phyloP scores from a whole-genome alignment of 2,888 invertebrate species.

The Agriopis aurantiaria region DNA sequence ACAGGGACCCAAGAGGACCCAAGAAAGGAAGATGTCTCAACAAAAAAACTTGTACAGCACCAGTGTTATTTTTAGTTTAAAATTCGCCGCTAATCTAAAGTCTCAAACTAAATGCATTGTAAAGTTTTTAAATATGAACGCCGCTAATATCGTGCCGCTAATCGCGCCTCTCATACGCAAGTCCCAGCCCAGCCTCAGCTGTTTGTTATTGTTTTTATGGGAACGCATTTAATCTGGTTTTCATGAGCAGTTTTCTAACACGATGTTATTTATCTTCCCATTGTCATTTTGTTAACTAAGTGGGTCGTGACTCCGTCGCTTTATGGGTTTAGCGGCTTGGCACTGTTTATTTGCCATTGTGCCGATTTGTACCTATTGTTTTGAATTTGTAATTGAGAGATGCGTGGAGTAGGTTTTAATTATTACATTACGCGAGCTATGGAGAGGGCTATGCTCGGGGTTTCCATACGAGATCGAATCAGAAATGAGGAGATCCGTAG shows the following conservation, averaged over 20 bases:
- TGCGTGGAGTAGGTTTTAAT: background rate
- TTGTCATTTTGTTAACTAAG: constrained; percentile 33
- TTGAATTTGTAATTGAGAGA: constrained; percentile 2
- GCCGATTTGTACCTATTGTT: constrained; percentile 1
- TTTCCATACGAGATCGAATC: no score
- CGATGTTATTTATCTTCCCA: constrained; percentile 34
- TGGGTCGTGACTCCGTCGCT: constrained; percentile 22
- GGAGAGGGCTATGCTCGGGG: no score
- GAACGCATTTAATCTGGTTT: constrained; percentile 43
- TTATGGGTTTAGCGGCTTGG: constrained; percentile 9
- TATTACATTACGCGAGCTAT: no score
- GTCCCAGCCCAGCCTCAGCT: constrained; percentile 10
- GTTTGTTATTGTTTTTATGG: constrained; percentile 47
- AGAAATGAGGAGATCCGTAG: no score
- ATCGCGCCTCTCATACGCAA: constrained; percentile 15
- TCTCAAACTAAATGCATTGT: no score
- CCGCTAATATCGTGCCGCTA: constrained; percentile 21
- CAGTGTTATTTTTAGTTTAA: no score
- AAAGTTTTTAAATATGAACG: background rate
- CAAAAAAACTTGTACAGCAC: no score
- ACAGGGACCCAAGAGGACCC: background rate
- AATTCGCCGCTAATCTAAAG: no score
- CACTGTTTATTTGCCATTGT: constrained; percentile 19
- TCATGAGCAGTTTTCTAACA: constrained; percentile 39
- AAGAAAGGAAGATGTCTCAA: no score